Base-by-base conservation (phyloP, 2,113 vertebrate species). In the Chlamydotis undulata region DNA sequence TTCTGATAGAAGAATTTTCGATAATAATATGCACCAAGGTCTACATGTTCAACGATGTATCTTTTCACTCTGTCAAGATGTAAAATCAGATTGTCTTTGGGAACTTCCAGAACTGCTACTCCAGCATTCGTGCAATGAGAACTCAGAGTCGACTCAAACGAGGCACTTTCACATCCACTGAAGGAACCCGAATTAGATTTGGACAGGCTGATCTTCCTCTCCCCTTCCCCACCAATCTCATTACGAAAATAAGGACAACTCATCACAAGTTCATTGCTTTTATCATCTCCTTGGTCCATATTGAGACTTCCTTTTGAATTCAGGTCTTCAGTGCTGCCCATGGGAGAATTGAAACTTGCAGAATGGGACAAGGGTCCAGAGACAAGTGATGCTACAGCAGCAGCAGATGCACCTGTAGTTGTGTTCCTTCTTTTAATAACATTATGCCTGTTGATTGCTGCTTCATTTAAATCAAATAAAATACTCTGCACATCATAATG, bases 231-330 rank as follows among this genome's bases (percentile, higher is more conserved):
- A 21, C 99, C 99, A 8, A 99, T 99, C 97, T 99, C 99, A 43
- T 99, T 99, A 90, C 99, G 98, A 97, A 99, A 99, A 92, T 99
- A 99, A 8, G 99, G 99, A 87, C 99, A 99, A 87, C 98, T 99
- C 95, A 99, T 97, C 33, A 99, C 98, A 76, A 99, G 98, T 69
- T 99, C 99, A 25, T 99, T 99, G 98, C 99, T 99, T 97, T 99
- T 99, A 93, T 99, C 99, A 2, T 99, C 99, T n/a, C 98, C 98
- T 31, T 98, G 97, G 77, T 99, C 99, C 97, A 99, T 97, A 76
- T 98, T 88, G 35, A 99, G 98, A 96, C 97, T 99, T 90, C 99
- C 99, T 96, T 99, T 98, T 39, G 98, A 98, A 94, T 98, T 99
- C 95, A 99, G 98, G 90, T 99, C 99, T 95, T 99, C 99, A 13